phyloP scores from a whole-genome alignment of 2,113 vertebrate genomes.

The Budorcas taxicolor region DNA sequence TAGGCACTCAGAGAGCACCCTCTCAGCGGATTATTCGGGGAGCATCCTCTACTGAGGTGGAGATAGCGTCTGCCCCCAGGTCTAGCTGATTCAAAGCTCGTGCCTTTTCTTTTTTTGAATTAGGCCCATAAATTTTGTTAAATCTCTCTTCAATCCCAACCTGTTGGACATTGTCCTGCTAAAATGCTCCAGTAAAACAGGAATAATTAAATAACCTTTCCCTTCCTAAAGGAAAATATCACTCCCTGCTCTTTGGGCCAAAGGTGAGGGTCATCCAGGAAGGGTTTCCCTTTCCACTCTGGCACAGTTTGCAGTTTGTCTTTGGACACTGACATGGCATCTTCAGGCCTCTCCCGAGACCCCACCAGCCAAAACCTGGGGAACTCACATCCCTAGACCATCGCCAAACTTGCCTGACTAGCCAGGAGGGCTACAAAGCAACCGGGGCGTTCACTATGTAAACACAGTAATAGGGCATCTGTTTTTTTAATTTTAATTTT shows the following conservation, averaged over 20 bases:
- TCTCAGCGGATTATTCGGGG: background rate
- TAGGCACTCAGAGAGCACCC: background rate
- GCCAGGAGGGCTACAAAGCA: background rate
- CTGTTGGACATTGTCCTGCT: background rate
- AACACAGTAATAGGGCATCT: conserved; percentile 37
- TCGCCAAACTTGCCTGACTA: accelerated
- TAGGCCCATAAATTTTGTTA: no score
- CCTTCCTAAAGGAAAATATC: background rate
- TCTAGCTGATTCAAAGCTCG: background rate
- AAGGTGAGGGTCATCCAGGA: background rate
- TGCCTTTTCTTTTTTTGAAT: background rate
- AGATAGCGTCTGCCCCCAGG: no score
- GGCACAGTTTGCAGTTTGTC: no score
- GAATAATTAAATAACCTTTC: background rate
- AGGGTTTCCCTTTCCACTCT: background rate
- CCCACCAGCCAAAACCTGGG: background rate
- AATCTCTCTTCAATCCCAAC: background rate
- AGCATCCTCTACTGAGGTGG: accelerated
- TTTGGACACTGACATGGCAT: accelerated
- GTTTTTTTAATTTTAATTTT: conserved; percentile 57
- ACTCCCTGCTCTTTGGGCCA: background rate
- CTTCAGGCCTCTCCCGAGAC: accelerated
- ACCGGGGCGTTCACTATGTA: background rate
- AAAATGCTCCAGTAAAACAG: background rate
- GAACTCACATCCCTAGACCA: accelerated